Evolutionary conservation across 2,797 vertebrate species (phyloP).

Genomic region (Tangara arthus): DNA sequence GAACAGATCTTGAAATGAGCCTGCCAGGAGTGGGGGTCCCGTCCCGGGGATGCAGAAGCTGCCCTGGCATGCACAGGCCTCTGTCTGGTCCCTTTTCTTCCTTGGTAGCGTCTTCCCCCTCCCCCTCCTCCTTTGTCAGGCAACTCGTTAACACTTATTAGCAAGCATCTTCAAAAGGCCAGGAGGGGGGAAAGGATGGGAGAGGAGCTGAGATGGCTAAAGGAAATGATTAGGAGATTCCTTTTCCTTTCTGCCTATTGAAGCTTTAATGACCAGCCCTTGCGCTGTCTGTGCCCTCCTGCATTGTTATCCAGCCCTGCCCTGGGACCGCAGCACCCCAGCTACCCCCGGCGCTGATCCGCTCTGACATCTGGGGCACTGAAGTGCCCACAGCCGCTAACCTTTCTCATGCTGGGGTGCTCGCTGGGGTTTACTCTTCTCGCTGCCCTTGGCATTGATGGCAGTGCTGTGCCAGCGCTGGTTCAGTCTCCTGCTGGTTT

Average conservation of each 20-base stretch:
- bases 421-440: neutral
- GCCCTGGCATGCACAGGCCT: neutral
- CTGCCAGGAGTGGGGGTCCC: neutral
- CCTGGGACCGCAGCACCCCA: neutral
- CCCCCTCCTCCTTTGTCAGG: conserved; percentile 47
- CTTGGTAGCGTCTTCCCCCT: neutral
- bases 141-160: conserved; percentile 67
- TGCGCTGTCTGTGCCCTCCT: conserved; percentile 1
- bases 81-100: conserved; percentile 39
- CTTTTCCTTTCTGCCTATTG: conserved; percentile 53
- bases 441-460: neutral
- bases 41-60: neutral
- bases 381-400: neutral
- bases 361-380: neutral
- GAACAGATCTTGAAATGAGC: neutral
- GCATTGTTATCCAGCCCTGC: conserved; percentile 3
- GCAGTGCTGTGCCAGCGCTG: neutral
- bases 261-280: conserved; percentile 35
- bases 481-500: neutral
- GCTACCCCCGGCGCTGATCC: neutral
- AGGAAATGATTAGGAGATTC: conserved; percentile 64
- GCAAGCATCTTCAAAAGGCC: conserved; percentile 65
- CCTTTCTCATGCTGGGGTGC: neutral
- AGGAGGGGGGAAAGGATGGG: conserved; percentile 5
- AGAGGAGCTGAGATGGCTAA: conserved; percentile 54